Base-by-base conservation (phyloP, 1,140 invertebrate species). In the Ips nitidus region DNA sequence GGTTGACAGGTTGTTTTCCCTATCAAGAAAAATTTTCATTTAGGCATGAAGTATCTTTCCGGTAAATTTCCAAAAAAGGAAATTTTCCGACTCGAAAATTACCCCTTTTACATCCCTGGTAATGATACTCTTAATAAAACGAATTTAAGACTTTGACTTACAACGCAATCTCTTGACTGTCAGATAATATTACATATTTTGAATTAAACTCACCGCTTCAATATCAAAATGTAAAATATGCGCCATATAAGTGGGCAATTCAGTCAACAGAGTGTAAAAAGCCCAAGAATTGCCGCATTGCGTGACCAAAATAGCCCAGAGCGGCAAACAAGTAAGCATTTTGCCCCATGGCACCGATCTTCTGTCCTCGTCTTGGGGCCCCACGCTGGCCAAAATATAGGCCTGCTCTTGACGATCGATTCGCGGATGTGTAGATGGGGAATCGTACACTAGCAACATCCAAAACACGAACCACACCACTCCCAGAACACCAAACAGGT, bases 231-330 rank as follows among this genome's bases (percentile, higher is more conserved):
- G 91, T 52, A 98, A 83, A 68, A 97, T 93, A 81, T 94, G 90
- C 72, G 91, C 90, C 91, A 99, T 94, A 76, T 97, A 99, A 0
- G 93, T 94, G 1, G 97, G 96, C 57, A 99, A 80, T 78, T 96
- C 93, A 0, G 93, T 97, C 3, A 98, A 84, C 76, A 98, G 90
- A 22, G 94, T 98, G 82, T 98, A 98, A 82, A 96, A 97, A 2
- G 92, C 92, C 94, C 95, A 98, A 55, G 94, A 89, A 76, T 96
- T 91, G 52, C 94, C 93, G 78, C 95, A 94, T 79, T 98, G 94
- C 4, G 93, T 93, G 8, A 93, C 84, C 3, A 91, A 81, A 66
- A 91, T 91, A 1, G 94, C 94, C 94, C 94, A 97, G 53, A 97
- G 83, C 0, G 95, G 93, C 6, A 90, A 76, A 56, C 92, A 95